These are phyloP conservation scores for Trochalopteron elliotii DNA, from an alignment of 2,113 vertebrate species.

Conservation along the genomic window DNA sequence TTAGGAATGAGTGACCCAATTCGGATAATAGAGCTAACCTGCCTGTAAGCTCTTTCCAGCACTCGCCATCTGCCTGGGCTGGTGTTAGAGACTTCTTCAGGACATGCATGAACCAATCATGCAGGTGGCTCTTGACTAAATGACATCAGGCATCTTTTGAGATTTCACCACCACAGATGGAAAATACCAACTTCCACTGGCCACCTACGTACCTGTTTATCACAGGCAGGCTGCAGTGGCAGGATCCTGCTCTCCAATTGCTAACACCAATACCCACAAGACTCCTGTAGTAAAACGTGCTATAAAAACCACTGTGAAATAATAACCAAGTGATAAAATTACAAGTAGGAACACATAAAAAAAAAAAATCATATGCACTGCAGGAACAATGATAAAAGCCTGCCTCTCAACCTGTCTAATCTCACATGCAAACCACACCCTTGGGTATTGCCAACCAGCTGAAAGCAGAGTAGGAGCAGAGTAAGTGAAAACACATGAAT, in stretches of 20 bases:
- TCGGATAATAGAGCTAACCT: not conserved
- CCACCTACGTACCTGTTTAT: not conserved
- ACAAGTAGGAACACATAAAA: constrained; percentile 62
- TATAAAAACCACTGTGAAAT: constrained; percentile 58
- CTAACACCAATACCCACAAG: constrained; percentile 31
- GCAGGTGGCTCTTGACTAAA: not conserved
- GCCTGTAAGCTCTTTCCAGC: not conserved
- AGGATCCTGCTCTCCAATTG: not conserved
- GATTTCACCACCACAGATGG: not conserved
- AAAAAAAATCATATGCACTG: constrained; percentile 18
- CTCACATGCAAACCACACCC: constrained; percentile 49
- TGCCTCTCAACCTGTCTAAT: constrained; percentile 61
- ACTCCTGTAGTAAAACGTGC: constrained; percentile 47
- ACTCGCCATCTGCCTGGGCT: not conserved
- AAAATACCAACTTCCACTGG: not conserved
- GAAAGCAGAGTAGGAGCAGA: constrained; percentile 5
- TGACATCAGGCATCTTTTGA: not conserved
- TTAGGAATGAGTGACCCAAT: constrained; percentile 37
- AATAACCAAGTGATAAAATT: constrained; percentile 67
- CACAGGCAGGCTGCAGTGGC: not conserved
- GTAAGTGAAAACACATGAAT: constrained; percentile 20
- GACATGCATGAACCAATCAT: not conserved
- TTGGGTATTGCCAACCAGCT: constrained; percentile 44
- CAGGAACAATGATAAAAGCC: constrained; percentile 55
- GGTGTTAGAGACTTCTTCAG: not conserved